Base-by-base conservation (phyloP, 2,797 vertebrate species). In the Sorex maritimensis region DNA sequence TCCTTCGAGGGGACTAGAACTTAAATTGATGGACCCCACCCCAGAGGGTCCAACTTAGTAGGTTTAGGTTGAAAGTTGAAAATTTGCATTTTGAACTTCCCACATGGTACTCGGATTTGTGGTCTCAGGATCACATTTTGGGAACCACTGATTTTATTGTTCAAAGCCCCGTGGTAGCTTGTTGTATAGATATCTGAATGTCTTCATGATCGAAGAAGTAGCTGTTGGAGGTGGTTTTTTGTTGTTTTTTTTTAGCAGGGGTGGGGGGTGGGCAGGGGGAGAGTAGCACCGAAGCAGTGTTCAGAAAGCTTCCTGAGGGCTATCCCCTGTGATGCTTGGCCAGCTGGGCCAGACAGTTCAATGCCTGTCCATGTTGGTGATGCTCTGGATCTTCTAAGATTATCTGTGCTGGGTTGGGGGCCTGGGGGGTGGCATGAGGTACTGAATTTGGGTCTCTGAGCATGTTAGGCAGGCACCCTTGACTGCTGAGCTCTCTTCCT, bases 81-180 rank as follows among this genome's bases (percentile, higher is more conserved):
- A 85, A 93, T 65, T 26, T 81, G 28, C 17, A 55, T 68, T 80
- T 87, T 87, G 72, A 61, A 23, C 44, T 82, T 71, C 81, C 72
- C 58, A 74, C 7, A 19, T 38, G 26, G 14, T 15, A 74, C 41
- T 23, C 41, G 61, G 58, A 8, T 44, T 68, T 68, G 30, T 46
- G 65, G 34, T 61, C 11, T 7, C 8, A 0, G 21, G 30, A 10
- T 30, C n/a, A 63, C 28, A 24, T 13, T 21, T 52, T 24, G 41
- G 72, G 26, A 69, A 80, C 14, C 13, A 12, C 19, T 61, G 63
- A 79, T 63, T 46, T 79, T 3, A 34, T 82, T 81, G 49, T 34
- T 58, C 63, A 67, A 38, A 92, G 67, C n/a, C 85, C 34, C 15
- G 2, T 68, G 13, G 41, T 52, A 8, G 52, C 12, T 68, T 19